Evolutionary conservation across 2,888 invertebrate genomes (phyloP), one percentile per base, ranked within the genome.

Genomic region (Blomia tropicalis): DNA sequence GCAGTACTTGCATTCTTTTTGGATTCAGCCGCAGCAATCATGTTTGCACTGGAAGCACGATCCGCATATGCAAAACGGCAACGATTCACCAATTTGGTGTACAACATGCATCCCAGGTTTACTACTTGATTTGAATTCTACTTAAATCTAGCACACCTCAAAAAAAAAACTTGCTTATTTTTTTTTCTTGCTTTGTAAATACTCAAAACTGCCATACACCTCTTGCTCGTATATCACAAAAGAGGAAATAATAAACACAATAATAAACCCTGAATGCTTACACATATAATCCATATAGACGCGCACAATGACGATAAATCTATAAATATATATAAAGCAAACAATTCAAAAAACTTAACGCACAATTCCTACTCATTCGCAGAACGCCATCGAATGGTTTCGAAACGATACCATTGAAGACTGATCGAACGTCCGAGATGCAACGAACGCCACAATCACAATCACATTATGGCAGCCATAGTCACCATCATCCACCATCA

Each of bases 1-100:
- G 86, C 87, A 30, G 85, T 87, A 25, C 78, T 90, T 47, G 83
- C 90, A 0, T 70, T 70, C 2, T 69, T 72, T 60, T 29, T 66
- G 2, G 59, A 66, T 14, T 51, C 44, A 19, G 32, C 62, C 44
- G 66, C 66, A 5, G 63, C 67, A 32, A 30, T 63, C 30, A 58
- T 67, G 47, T 51, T 68, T 17, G 64, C 64, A 47, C 62, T 62
- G n/a, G 68, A 68, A 59, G 63, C 65, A n/a, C 62, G 64, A 32
- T 63, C 61, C 58, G 67, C 68, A 27, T 56, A 56, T 29, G 64
- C 68, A n/a, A 65, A 65, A 32, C 65, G 66, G 23, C 63, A 63
- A 36, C 61, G 67, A 31, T 60, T 65, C 7, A 67, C 63, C 43
- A 68, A 67, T 62, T 59, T 68, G 44, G 67, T 68, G 32, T 68